Evolutionary conservation across 2,113 vertebrate genomes (phyloP).

Genomic region (Oncorhynchus gorbuscha): DNA sequence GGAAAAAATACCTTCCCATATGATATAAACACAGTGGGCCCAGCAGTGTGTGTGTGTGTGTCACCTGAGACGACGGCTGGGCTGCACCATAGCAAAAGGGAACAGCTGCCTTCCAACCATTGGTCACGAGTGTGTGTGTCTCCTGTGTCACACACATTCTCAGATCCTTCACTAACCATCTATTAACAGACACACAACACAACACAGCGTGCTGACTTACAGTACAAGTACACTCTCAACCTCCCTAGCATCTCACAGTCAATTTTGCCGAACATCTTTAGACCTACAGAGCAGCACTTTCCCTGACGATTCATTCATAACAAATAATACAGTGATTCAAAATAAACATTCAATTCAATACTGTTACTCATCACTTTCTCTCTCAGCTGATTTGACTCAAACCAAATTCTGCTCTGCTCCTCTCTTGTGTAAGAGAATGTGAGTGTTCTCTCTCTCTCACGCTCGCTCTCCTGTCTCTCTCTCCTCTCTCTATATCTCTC

Average conservation of each 20-base stretch:
- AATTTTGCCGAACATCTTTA: neutral
- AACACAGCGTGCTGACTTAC: slow-evolving; percentile 52
- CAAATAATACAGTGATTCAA: slow-evolving; percentile 62
- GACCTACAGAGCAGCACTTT: slow-evolving; percentile 50
- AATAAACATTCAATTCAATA: slow-evolving; percentile 45
- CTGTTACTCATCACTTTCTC: slow-evolving; percentile 48
- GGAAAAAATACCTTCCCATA: slow-evolving; percentile 77
- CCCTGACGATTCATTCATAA: slow-evolving; percentile 71
- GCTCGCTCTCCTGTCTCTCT: neutral
- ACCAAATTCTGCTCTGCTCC: slow-evolving; percentile 55
- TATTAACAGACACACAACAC: slow-evolving; percentile 35
- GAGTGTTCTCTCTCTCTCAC: neutral
- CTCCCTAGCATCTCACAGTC: slow-evolving; percentile 29
- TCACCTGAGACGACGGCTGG: slow-evolving; percentile 56
- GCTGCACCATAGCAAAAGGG: slow-evolving; percentile 61
- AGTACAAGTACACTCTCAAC: slow-evolving; percentile 16
- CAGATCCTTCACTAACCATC: slow-evolving; percentile 15
- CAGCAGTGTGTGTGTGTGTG: slow-evolving; percentile 40
- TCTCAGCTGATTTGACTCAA: slow-evolving; percentile 53
- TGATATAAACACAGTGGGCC: slow-evolving; percentile 73
- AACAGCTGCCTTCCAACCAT: slow-evolving; percentile 61
- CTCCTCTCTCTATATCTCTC: neutral
- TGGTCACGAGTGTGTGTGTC: slow-evolving; percentile 12
- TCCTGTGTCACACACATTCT: neutral
- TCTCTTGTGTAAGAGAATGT: slow-evolving; percentile 9